A percentile compares a stretch with the other conserved stretches of the same genome.
These are phyloP conservation scores for Hydrocynus forskahlii DNA, from an alignment of 2,797 vertebrate genomes.

Conservation along the genomic window DNA sequence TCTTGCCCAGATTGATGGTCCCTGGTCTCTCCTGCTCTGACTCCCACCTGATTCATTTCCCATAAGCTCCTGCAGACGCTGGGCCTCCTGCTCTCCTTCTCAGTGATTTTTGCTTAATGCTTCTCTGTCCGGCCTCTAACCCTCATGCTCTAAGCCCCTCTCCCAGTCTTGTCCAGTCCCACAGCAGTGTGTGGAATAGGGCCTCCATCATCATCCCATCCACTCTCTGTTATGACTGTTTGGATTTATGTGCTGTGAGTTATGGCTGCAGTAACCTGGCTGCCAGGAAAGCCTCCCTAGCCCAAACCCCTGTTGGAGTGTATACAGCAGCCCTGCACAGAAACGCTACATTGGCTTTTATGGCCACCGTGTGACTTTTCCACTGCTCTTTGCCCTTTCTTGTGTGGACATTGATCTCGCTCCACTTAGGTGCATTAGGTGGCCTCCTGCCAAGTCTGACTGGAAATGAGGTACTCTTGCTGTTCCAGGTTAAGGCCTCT, in stretches of 20 bases:
- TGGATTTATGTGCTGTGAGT: constrained; percentile 59
- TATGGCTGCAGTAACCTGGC: constrained; percentile 51
- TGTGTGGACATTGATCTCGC: constrained; percentile 43
- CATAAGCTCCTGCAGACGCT: constrained; percentile 44
- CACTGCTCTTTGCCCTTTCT: constrained; percentile 48
- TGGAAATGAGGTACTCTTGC: constrained; percentile 31
- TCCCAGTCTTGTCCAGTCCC: constrained; percentile 25
- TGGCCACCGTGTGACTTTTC: constrained; percentile 50
- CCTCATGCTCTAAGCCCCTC: constrained; percentile 37
- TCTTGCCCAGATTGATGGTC: constrained; percentile 48
- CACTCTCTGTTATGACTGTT: constrained; percentile 53
- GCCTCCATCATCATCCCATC: constrained; percentile 47
- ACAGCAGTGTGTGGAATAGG: constrained; percentile 19
- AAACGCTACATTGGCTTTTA: constrained; percentile 56
- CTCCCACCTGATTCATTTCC: constrained; percentile 56
- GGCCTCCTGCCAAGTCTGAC: constrained; percentile 37
- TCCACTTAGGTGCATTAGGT: constrained; percentile 45
- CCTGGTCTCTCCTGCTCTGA: constrained; percentile 38
- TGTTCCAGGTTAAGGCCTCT: constrained; percentile 21
- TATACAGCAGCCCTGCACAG: constrained; percentile 34
- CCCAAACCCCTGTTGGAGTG: background rate
- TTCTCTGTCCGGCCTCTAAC: constrained; percentile 51
- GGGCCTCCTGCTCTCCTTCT: constrained; percentile 41
- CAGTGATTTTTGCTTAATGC: constrained; percentile 49
- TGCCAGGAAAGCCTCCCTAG: constrained; percentile 48